Base-by-base conservation (phyloP, 2,113 vertebrate genomes). In the Corythaeola cristata region DNA sequence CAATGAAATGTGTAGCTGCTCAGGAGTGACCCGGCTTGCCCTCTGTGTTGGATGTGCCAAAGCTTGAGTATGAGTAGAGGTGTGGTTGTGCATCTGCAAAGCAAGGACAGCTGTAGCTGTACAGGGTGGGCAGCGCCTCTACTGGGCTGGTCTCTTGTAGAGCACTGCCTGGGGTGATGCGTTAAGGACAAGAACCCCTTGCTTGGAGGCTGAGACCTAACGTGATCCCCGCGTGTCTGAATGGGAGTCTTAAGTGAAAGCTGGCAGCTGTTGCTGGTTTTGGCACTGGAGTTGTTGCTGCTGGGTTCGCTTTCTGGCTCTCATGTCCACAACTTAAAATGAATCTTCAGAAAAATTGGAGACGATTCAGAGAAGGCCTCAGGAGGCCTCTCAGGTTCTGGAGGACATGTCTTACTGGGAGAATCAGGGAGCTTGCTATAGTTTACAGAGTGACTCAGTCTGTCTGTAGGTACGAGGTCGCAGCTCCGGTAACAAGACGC, bases 291-390 rank as follows among this genome's bases (percentile, higher is more conserved):
- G 56, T 33, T 89, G 49, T 78, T 78, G 73, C 19, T 28, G 45
- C 56, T 84, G 60, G 30, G 39, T 86, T 94, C 1, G 1, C 33
- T 81, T 24, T 63, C 85, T 79, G 78, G 35, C 86, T 89, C 53
- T 64, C 0, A 0, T 33, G 49, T 62, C 76, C 2, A 1, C 62
- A 89, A 2, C n/a, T 94, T 79, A 60, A 5, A 74, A 77, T 67
- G 28, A 18, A 75, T 92, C 52, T 87, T 93, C 66, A 92, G 79
- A 81, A 90, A 95, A 90, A 30, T 4, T 85, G 24, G 73, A 92
- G 30, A 28, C 0, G 0, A 39, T 86, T 95, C 67, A 71, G 47
- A 58, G 67, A 26, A 64, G 27, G 39, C 30, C 15, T 73, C 0
- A 0, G 67, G 60, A 93, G 55, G 64, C 53, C 68, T 86, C 55